These are phyloP conservation scores for Ancistrus triradiatus DNA, from an alignment of 2,113 vertebrate genomes.

Conservation along the genomic window DNA sequence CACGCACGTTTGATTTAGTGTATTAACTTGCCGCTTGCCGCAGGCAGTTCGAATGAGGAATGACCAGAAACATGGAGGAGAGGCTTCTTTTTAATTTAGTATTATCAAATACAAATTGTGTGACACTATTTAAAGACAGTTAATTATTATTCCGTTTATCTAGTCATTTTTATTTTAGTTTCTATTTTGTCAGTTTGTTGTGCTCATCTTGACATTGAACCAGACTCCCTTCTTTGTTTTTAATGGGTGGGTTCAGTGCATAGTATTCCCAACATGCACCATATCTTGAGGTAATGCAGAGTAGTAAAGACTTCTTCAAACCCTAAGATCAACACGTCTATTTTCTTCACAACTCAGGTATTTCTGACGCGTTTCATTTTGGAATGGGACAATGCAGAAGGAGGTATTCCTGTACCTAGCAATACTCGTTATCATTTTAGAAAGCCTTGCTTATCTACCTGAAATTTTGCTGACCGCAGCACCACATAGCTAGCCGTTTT, in stretches of 20 bases:
- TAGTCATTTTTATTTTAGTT: constrained; percentile 61
- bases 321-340: constrained; percentile 54
- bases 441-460: constrained; percentile 35
- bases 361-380: constrained; percentile 56
- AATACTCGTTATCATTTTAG: constrained; percentile 31
- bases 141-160: constrained; percentile 76
- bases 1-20: constrained; percentile 67
- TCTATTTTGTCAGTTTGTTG: constrained; percentile 67
- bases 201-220: constrained; percentile 64
- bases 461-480: background rate
- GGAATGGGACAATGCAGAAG: constrained; percentile 52
- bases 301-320: constrained; percentile 45
- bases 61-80: constrained; percentile 55
- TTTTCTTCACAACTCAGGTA: constrained; percentile 76
- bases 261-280: constrained; percentile 59
- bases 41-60: constrained; percentile 49
- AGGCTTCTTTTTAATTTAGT: constrained; percentile 77
- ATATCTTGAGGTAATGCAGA: constrained; percentile 49
- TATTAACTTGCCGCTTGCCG: constrained; percentile 59
- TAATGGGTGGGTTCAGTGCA: constrained; percentile 56
- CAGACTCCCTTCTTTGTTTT: constrained; percentile 55
- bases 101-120: constrained; percentile 79
- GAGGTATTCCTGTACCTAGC: constrained; percentile 44
- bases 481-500: constrained; percentile 23
- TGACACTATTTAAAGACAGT: constrained; percentile 82